Evolutionary conservation across 1,140 invertebrate species (phyloP).

Genomic region (Polypedilum pembai): DNA sequence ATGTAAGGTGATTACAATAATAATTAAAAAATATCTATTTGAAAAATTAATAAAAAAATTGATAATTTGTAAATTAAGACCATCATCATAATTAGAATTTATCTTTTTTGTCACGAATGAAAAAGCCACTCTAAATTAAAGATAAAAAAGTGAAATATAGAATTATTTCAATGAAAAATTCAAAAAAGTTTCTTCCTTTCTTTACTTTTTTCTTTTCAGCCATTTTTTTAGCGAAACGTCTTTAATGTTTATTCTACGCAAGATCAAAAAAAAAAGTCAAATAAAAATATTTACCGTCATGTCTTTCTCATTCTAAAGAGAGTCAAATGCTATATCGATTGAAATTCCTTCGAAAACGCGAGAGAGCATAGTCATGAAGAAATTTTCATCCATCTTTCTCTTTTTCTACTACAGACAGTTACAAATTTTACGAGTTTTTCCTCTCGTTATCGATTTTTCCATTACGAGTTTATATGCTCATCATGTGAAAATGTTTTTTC

Average conservation of each 20-base stretch:
- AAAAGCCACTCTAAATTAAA: constrained; percentile 8
- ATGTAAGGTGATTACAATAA: constrained; percentile 12
- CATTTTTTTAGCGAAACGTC: no score
- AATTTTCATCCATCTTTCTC: background rate
- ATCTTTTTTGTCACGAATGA: constrained; percentile 27
- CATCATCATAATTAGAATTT: constrained; percentile 5
- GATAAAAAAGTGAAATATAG: constrained; percentile 12
- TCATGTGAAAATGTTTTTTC: constrained; percentile 23
- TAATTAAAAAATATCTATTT: background rate
- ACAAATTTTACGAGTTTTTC: background rate
- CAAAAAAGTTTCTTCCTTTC: background rate
- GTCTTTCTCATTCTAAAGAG: no score
- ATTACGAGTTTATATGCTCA: constrained; percentile 14
- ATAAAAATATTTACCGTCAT: no score
- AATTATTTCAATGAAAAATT: constrained; percentile 16
- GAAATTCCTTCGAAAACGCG: no score
- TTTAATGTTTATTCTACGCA: no score
- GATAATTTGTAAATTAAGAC: background rate
- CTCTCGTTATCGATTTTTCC: constrained; percentile 24
- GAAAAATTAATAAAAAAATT: background rate
- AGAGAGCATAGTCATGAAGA: background rate
- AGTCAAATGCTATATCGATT: no score
- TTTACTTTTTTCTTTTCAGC: background rate
- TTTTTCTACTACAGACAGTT: background rate
- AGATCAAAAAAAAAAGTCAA: no score